Evolutionary conservation across 2,113 vertebrate genomes (phyloP).

Genomic region (Monarcha castaneiventris): DNA sequence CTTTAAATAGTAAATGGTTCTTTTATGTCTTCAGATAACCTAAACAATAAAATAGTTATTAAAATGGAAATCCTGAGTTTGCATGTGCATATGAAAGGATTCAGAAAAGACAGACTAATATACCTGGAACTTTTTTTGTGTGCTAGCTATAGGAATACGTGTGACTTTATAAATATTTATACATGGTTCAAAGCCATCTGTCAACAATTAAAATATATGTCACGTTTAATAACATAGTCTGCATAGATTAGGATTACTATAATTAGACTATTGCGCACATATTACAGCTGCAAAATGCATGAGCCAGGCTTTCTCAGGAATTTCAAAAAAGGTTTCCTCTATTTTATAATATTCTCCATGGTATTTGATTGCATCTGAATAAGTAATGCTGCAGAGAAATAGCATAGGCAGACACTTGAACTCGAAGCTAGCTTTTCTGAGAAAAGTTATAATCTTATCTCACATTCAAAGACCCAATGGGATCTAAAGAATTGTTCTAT

Average conservation of each 20-base stretch:
- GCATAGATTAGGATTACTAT: constrained; percentile 57
- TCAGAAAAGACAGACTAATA: background rate
- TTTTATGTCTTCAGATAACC: background rate
- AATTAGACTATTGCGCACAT: constrained; percentile 41
- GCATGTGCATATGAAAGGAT: background rate
- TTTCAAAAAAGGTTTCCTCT: constrained; percentile 13
- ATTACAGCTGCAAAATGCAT: constrained; percentile 47
- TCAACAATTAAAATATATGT: constrained; percentile 62
- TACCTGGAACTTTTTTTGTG: constrained; percentile 13
- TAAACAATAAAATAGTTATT: background rate
- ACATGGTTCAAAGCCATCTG: constrained; percentile 48
- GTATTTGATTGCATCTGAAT: constrained; percentile 64
- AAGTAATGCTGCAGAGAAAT: constrained; percentile 25
- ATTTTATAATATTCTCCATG: constrained; percentile 33
- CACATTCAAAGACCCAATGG: background rate
- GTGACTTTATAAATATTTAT: constrained; percentile 58
- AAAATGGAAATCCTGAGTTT: background rate
- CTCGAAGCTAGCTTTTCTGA: background rate
- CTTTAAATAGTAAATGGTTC: background rate
- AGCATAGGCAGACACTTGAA: constrained; percentile 12
- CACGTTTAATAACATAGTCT: constrained; percentile 31
- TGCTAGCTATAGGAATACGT: background rate
- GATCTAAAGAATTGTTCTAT: background rate
- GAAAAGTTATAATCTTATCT: background rate
- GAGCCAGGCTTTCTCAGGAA: constrained; percentile 16